Base-by-base conservation (phyloP, 2,797 vertebrate species). In the Eutrigla gurnardus region DNA sequence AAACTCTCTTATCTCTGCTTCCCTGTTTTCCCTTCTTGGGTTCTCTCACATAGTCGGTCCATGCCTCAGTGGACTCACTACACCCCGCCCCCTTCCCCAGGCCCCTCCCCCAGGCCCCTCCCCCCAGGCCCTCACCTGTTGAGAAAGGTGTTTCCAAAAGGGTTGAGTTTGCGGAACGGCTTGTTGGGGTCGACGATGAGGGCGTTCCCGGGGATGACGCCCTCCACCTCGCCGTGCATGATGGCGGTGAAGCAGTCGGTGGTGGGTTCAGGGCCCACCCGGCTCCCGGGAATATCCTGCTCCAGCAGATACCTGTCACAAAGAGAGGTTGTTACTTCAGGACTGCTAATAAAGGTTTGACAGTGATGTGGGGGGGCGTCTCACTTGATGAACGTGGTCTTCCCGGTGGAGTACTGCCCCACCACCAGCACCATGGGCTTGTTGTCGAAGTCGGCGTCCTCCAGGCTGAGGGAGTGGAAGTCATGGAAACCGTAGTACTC, bases 361-460 rank as follows among this genome's bases (percentile, higher is more conserved):
- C 32, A 62, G 13, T 39, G 37, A 17, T 62, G 37, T n/a, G 4
- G 25, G 25, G 25, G 25, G 25, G 32, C 6, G 12, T 77, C 92
- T 93, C 92, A 96, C 90, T 95, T 96, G 88, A 98, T 97, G 86
- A 98, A 98, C 3, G 96, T 98, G 4, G 97, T 98, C 88, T 98
- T 98, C 46, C 97, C 97, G 0, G 97, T 98, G 62, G 97, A 98
- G 77, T 98, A 98, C 80, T 98, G 97, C 5, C 97, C 97, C 7
- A 96, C 96, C 72, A 98, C 96, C 84, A 98, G 89, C 77, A 98
- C 96, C 97, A 98, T 98, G 2, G 97, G 97, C 78, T 98, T 98
- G 85, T 96, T 97, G 15, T 97, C 96, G 2, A 98, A 98, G 85
- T 98, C 97, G 0, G 97, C 97, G 1, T 97, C 97, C 69, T 98